Conservation (phyloP, 2,888 invertebrate genomes). For the Aplocera efformata region DNA sequence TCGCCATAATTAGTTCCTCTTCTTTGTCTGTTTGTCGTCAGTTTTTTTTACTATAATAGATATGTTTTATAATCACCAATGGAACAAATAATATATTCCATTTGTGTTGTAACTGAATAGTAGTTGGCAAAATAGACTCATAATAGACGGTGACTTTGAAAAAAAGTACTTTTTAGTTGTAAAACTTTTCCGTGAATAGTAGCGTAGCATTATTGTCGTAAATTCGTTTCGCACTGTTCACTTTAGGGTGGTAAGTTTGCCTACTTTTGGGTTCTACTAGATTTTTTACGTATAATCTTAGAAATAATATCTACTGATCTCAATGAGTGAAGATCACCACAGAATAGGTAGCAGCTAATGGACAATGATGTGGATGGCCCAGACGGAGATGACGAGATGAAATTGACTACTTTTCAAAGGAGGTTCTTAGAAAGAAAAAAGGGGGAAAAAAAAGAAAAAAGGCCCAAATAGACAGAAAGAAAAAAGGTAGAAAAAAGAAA, state of each 20-base stretch:
- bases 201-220: not conserved
- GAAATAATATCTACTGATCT: too few relatives aligned
- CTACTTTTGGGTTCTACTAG: not conserved
- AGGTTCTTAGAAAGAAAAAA: too few relatives aligned
- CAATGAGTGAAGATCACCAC: too few relatives aligned
- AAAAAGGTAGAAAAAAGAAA: too few relatives aligned
- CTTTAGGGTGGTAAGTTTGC: not conserved
- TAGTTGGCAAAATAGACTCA: slow-evolving; percentile 24
- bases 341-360: too few relatives aligned
- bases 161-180: slow-evolving; percentile 2
- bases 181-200: too few relatives aligned
- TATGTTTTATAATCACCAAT: not conserved
- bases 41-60: slow-evolving; percentile 5
- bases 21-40: slow-evolving; percentile 34
- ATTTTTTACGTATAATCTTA: too few relatives aligned
- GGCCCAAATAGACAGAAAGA: too few relatives aligned
- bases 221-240: slow-evolving; percentile 8
- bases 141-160: slow-evolving; percentile 5
- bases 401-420: too few relatives aligned
- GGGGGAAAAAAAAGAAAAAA: too few relatives aligned
- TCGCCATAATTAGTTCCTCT: slow-evolving; percentile 55
- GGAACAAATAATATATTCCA: slow-evolving; percentile 28
- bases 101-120: slow-evolving; percentile 18
- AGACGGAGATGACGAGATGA: too few relatives aligned
- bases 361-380: too few relatives aligned